These are phyloP conservation scores for Aproaerema taeniolella DNA, from an alignment of 2,888 invertebrate species.

Conservation along the genomic window DNA sequence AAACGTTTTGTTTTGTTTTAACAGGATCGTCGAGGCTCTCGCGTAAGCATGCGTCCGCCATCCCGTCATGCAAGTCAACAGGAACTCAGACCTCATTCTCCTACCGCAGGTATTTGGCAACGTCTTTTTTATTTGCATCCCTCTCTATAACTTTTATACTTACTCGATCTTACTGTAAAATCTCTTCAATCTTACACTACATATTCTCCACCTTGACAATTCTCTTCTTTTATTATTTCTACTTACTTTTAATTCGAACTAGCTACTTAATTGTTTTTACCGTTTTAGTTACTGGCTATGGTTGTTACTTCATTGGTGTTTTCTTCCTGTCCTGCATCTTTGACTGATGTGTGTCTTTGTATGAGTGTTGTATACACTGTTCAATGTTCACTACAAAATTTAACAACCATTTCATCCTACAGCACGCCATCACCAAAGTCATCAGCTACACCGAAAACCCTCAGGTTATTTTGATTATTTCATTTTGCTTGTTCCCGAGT, in stretches of 20 bases:
- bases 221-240: neutral
- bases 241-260: conserved; percentile 4
- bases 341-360: too few relatives aligned
- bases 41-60: conserved; percentile 87
- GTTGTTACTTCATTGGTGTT: neutral
- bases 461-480: conserved; percentile 61
- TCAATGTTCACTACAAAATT: conserved; percentile 19
- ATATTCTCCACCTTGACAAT: neutral
- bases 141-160: too few relatives aligned
- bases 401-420: conserved; percentile 66
- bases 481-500: conserved; percentile 40
- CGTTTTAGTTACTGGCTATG: too few relatives aligned
- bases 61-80: conserved; percentile 92
- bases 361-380: too few relatives aligned
- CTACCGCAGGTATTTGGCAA: conserved; percentile 82
- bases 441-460: conserved; percentile 75
- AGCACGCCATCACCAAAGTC: conserved; percentile 75
- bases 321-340: conserved; percentile 2
- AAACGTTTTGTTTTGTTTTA: too few relatives aligned
- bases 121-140: too few relatives aligned
- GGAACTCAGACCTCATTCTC: conserved; percentile 88
- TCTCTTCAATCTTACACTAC: neutral
- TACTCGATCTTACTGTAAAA: too few relatives aligned
- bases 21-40: conserved; percentile 87
- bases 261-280: too few relatives aligned